Evolutionary conservation across 2,113 vertebrate genomes (phyloP).

Genomic region (Motacilla tschutschensis): DNA sequence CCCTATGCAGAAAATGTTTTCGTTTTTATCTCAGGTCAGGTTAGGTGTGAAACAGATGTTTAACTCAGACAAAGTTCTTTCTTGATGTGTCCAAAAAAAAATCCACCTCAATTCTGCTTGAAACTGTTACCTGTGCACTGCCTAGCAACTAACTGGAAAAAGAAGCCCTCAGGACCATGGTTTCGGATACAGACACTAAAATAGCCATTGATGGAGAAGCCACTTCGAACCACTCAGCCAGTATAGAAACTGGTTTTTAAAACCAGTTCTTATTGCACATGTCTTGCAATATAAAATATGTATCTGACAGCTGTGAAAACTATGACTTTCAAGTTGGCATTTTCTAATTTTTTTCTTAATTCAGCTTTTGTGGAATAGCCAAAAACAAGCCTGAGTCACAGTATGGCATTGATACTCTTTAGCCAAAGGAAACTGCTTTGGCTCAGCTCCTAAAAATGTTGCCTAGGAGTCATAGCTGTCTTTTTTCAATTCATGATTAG

Average conservation of each 20-base stretch:
- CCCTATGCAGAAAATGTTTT: background rate
- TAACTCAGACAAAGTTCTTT: background rate
- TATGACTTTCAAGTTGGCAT: background rate
- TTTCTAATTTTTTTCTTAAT: background rate
- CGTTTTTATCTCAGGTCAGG: background rate
- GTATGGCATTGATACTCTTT: background rate
- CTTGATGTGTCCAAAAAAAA: background rate
- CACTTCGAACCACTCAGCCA: background rate
- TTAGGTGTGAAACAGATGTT: background rate
- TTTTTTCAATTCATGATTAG: background rate
- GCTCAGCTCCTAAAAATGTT: background rate
- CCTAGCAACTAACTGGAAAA: background rate
- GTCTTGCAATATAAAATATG: background rate
- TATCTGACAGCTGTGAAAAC: background rate
- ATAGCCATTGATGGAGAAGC: background rate
- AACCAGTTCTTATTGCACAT: background rate
- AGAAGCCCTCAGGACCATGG: background rate
- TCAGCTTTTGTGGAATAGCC: background rate
- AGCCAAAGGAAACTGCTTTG: background rate
- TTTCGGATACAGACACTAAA: background rate
- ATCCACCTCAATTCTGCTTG: background rate
- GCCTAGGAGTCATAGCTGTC: background rate
- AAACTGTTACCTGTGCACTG: background rate
- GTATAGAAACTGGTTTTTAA: background rate
- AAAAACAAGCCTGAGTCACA: background rate